These are phyloP conservation scores for Etheostoma spectabile DNA, from an alignment of 2,113 vertebrate species.

Conservation along the genomic window DNA sequence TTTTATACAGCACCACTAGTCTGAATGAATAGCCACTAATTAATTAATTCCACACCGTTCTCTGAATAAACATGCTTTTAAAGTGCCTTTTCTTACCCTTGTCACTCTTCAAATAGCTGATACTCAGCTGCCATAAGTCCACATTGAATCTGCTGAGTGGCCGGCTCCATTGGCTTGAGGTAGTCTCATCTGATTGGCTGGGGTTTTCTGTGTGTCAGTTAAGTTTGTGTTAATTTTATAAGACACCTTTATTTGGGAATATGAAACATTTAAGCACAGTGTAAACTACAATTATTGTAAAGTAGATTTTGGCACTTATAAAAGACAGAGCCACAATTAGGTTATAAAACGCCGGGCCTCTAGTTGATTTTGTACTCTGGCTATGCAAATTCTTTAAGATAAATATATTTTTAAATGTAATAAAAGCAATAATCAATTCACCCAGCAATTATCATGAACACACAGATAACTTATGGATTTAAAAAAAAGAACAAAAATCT, in stretches of 20 bases:
- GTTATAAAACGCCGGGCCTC: no score
- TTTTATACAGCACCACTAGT: no score
- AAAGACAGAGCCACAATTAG: neutral
- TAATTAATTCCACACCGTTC: no score
- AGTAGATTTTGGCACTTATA: neutral
- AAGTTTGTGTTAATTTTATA: neutral
- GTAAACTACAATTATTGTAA: neutral
- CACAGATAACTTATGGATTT: no score
- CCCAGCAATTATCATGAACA: no score
- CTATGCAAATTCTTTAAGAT: neutral
- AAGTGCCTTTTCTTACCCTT: no score
- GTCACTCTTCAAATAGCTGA: no score
- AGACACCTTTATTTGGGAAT: neutral
- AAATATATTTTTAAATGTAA: no score
- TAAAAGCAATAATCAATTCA: neutral
- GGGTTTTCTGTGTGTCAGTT: neutral
- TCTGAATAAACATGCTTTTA: no score
- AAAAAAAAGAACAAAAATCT: neutral
- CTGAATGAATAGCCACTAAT: no score
- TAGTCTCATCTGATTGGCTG: neutral
- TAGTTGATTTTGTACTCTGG: neutral
- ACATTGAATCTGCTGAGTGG: no score
- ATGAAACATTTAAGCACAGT: neutral
- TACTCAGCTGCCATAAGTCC: no score
- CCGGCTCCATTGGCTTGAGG: neutral